Evolutionary conservation across 2,113 vertebrate species (phyloP).

Genomic region (Burhinus oedicnemus): DNA sequence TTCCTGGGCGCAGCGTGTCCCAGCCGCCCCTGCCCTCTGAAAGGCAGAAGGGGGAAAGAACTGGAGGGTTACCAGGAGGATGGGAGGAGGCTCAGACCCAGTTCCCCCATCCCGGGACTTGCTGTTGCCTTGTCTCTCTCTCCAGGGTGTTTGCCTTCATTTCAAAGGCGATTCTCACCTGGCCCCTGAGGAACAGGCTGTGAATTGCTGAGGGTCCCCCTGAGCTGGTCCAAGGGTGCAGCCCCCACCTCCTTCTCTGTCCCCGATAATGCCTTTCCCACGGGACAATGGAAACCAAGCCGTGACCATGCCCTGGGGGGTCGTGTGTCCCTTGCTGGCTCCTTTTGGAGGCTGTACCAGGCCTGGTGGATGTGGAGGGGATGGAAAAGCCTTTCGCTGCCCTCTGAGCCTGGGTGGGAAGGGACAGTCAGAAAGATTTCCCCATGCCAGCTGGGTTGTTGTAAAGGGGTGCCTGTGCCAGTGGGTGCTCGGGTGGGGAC

Average conservation of each 20-base stretch:
- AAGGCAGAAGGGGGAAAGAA: no score
- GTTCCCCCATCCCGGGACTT: no score
- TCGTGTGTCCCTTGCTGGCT: neutral
- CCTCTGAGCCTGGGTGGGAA: neutral
- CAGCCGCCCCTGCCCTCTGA: no score
- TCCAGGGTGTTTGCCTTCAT: no score
- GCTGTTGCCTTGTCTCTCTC: no score
- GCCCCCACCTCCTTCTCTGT: neutral
- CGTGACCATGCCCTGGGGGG: neutral
- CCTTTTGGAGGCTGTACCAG: neutral
- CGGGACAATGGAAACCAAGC: neutral
- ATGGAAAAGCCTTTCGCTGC: neutral
- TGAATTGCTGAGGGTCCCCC: no score
- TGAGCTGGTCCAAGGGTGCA: neutral
- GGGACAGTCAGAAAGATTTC: neutral
- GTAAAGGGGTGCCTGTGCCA: neutral
- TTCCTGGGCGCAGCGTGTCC: no score
- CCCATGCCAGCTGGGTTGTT: rapidly evolving
- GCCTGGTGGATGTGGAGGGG: neutral
- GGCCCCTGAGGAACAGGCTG: no score
- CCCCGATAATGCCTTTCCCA: neutral
- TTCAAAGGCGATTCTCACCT: no score
- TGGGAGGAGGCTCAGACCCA: no score
- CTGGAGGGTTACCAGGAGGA: no score
- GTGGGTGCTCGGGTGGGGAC: neutral